phyloP scores from a whole-genome alignment of 2,113 vertebrate species.

The Platycercus adscitus region DNA sequence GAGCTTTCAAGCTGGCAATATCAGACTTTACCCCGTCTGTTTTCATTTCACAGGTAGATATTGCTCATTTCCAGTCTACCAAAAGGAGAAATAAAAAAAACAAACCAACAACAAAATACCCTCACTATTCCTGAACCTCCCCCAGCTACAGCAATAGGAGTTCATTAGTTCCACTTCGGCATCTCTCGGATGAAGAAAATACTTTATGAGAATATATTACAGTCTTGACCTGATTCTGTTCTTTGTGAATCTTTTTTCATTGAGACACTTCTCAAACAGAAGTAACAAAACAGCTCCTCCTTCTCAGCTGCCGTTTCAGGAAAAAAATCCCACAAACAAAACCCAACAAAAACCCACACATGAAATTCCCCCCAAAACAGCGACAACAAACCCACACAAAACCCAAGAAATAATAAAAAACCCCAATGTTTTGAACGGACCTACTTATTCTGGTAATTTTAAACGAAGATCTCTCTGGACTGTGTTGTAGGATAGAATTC shows the following conservation, averaged over 20 bases:
- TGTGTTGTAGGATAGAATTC: neutral
- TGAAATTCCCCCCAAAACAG: neutral
- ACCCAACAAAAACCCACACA: neutral
- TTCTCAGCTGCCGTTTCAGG: neutral
- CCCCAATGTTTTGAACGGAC: accelerated
- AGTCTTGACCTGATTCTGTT: neutral
- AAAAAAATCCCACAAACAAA: neutral
- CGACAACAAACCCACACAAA: neutral
- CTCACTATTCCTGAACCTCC: neutral
- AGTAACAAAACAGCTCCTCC: neutral
- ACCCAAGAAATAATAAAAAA: neutral
- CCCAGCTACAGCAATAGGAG: neutral
- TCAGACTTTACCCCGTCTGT: neutral
- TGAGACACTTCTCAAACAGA: neutral
- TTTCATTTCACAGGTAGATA: neutral
- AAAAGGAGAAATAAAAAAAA: neutral
- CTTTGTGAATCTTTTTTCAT: neutral
- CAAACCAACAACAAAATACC: neutral
- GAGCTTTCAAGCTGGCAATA: neutral
- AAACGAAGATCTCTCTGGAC: neutral
- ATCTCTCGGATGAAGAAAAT: neutral
- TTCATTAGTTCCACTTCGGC: neutral
- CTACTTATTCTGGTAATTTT: neutral
- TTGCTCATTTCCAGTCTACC: neutral
- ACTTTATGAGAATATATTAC: neutral